Conservation (phyloP, 1,140 invertebrate genomes). For the Calliphora vicina region DNA sequence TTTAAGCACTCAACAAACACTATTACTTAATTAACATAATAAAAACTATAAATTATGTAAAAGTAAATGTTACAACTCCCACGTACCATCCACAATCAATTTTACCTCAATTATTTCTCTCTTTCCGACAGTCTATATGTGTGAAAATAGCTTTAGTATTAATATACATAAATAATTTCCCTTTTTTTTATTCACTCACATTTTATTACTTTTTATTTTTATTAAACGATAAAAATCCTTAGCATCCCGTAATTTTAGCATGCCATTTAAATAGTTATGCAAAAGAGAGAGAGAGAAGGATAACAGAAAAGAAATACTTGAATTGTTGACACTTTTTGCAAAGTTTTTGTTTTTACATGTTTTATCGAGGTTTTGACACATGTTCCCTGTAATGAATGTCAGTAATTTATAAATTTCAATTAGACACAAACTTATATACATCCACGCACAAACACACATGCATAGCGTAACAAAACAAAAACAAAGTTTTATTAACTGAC, state of each 20-base stretch:
- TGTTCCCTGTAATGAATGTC: slow-evolving; percentile 14
- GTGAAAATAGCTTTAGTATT: too few species aligned
- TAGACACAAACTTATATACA: background rate
- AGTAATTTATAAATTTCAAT: slow-evolving; percentile 28
- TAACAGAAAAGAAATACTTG: background rate
- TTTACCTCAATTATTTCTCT: background rate
- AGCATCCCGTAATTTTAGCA: background rate
- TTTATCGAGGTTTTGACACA: slow-evolving; percentile 18
- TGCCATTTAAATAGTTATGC: background rate
- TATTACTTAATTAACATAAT: too few species aligned
- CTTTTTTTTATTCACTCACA: background rate
- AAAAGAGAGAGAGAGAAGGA: background rate
- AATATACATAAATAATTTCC: too few species aligned
- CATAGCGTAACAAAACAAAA: background rate
- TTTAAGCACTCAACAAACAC: too few species aligned
- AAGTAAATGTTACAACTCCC: too few species aligned
- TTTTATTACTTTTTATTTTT: background rate
- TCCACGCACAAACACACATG: background rate
- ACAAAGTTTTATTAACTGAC: background rate
- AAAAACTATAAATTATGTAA: too few species aligned
- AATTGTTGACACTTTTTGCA: background rate
- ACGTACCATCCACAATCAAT: too few species aligned
- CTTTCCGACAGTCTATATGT: too few species aligned
- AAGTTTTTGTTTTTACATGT: background rate
- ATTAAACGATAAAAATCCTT: background rate